Base-by-base conservation (phyloP, 1,140 invertebrate species). In the Cotesia chilonis region DNA sequence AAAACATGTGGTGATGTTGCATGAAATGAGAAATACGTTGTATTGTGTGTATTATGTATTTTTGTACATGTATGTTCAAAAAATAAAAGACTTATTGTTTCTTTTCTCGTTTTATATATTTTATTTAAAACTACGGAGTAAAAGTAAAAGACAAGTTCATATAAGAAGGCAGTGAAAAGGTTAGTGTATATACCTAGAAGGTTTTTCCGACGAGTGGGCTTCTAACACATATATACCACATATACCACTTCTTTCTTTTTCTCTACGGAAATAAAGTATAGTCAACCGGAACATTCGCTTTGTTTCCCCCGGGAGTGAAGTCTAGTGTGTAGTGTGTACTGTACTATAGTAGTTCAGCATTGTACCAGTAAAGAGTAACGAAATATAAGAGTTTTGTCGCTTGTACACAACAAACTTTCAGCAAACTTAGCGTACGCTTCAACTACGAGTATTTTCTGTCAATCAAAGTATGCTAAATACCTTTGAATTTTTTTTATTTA, bases 341-440 rank as follows among this genome's bases (percentile, higher is more conserved):
- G 41, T 47, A 47, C 6, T 9, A 47, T 47, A 47, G 41, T 47
- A 47, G 41, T 47, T 47, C 41, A 47, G 41, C 10, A 47, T 47
- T 47, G 41, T 47, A 10, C 41, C 6, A 47, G 41, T 47, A 47
- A 9, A 47, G 41, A 47, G 41, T 76, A 73, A 68, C 71, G 67
- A 75, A 75, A 77, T 77, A 78, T 77, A 72, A 73, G 68, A 76
- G 72, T 76, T 76, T 68, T 47, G 64, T 66, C 72, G 69, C 66
- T 69, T 3, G 17, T 41, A 54, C 10, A 37, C 28, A 38, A 47
- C n/a, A 28, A 55, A 80, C 75, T 65, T 77, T 76, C 36, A 41
- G 14, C 17, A 63, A 74, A 77, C 67, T 77, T 77, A 57, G 68
- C 71, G 74, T 74, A 78, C 77, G 67, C 68, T 17, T 37, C 51